Evolutionary conservation across 2,888 invertebrate species (phyloP).

Genomic region (Apamea sordens): DNA sequence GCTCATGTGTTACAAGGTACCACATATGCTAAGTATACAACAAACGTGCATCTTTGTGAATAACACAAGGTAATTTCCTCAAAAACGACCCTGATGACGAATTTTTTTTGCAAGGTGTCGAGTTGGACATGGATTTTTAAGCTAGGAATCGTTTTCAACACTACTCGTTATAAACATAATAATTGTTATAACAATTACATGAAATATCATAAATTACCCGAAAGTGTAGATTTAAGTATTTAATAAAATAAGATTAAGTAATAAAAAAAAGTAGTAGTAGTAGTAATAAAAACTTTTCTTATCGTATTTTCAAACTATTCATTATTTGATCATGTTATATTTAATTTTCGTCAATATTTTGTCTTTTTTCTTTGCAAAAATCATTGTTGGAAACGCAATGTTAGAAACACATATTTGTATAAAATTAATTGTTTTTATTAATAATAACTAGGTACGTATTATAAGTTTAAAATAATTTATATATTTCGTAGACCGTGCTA

Average conservation of each 20-base stretch:
- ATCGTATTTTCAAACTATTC: not conserved
- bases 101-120: not conserved
- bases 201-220: not conserved
- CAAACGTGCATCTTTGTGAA: not conserved
- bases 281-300: too few relatives aligned
- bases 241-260: not conserved
- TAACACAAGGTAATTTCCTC: not conserved
- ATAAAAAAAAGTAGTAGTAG: too few relatives aligned
- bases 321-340: not conserved
- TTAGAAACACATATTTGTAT: not conserved
- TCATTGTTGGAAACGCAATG: not conserved
- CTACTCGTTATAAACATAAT: not conserved
- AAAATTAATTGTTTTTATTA: not conserved
- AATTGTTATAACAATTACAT: not conserved
- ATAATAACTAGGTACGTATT: not conserved
- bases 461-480: not conserved
- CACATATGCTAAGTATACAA: conserved; percentile 21
- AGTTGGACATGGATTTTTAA: not conserved
- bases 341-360: not conserved
- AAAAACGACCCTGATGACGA: not conserved
- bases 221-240: not conserved
- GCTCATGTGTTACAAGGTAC: conserved; percentile 40
- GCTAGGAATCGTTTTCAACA: not conserved
- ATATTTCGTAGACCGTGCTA: conserved; percentile 41
- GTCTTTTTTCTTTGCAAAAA: not conserved